Evolutionary conservation across 1,140 invertebrate genomes (phyloP).

Genomic region (Heliconius melpomene): DNA sequence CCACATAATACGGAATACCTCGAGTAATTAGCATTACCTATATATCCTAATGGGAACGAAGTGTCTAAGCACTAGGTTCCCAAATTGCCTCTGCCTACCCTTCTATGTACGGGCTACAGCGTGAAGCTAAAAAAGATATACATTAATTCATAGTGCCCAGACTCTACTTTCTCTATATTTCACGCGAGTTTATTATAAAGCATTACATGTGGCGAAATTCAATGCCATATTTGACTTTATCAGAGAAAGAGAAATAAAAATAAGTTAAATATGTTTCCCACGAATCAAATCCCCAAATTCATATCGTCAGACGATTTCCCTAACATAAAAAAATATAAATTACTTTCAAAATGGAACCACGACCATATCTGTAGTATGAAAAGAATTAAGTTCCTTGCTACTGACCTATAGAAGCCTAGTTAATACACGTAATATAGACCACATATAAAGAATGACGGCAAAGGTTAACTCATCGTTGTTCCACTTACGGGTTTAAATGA

Average conservation of each 20-base stretch:
- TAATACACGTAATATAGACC: background rate
- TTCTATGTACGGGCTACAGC: background rate
- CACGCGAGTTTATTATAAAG: too few relatives aligned
- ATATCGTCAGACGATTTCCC: too few relatives aligned
- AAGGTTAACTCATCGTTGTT: slow-evolving; percentile 9
- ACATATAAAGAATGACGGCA: slow-evolving; percentile 9
- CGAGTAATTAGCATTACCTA: background rate
- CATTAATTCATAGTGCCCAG: background rate
- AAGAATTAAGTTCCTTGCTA: background rate
- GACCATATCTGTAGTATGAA: too few relatives aligned
- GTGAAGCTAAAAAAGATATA: background rate
- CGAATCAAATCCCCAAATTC: too few relatives aligned
- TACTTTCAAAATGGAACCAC: background rate
- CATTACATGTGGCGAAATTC: too few relatives aligned
- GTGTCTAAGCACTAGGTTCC: background rate
- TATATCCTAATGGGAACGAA: background rate
- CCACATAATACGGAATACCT: background rate
- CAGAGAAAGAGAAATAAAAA: too few relatives aligned
- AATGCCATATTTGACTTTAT: too few relatives aligned
- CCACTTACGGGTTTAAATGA: slow-evolving; percentile 14
- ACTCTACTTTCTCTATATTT: too few relatives aligned
- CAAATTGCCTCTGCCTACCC: background rate
- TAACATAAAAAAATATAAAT: too few relatives aligned
- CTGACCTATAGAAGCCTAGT: background rate
- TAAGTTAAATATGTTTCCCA: too few relatives aligned